Percentiles rank a stretch among this genome's conserved stretches.
phyloP scores from a whole-genome alignment of 2,113 vertebrate species.

The Synodontis membranacea region DNA sequence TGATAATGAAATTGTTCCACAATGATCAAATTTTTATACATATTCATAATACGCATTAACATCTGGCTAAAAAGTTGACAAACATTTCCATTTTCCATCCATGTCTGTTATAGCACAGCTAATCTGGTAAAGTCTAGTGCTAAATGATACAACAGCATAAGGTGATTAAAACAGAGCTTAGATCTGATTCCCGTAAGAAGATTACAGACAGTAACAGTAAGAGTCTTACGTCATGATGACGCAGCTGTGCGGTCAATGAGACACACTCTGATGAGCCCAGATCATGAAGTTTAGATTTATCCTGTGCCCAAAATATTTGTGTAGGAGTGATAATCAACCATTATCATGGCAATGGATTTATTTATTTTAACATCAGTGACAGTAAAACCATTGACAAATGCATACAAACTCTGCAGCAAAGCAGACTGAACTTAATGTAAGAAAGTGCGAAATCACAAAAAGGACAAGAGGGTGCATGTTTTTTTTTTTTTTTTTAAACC shows the following conservation, averaged over 20 bases:
- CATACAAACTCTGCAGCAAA: background rate
- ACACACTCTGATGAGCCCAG: background rate
- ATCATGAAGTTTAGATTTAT: background rate
- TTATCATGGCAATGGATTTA: background rate
- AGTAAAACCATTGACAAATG: background rate
- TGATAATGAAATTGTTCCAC: no score
- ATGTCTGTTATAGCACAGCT: background rate
- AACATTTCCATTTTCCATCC: background rate
- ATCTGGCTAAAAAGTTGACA: background rate
- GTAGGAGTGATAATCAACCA: background rate
- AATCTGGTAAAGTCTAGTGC: background rate
- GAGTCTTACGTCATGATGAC: slow-evolving; percentile 10
- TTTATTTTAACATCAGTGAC: background rate
- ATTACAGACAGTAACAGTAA: slow-evolving; percentile 31
- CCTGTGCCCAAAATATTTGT: slow-evolving; percentile 1
- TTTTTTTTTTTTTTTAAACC: no score
- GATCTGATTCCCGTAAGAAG: slow-evolving; percentile 51
- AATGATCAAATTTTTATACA: no score
- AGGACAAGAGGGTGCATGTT: no score
- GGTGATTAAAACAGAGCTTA: slow-evolving; percentile 12
- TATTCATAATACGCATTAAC: background rate
- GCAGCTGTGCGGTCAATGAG: background rate
- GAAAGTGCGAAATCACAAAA: background rate
- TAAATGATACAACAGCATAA: background rate
- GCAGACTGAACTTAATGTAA: background rate